Conservation (phyloP, 2,797 vertebrate species). For the Hydrophis major region DNA sequence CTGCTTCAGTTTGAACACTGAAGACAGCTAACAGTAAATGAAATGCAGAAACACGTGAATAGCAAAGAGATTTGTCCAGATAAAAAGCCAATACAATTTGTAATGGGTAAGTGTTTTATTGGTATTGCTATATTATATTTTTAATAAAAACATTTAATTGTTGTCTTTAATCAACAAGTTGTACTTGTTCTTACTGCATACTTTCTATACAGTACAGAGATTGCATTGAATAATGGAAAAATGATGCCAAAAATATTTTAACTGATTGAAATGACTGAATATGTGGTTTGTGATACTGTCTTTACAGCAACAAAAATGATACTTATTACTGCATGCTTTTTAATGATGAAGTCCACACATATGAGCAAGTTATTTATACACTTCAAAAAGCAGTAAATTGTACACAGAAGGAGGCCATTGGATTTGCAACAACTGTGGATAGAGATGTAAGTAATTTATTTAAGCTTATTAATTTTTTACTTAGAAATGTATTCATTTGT, state of each 20-base stretch:
- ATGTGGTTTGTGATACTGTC: conserved; percentile 30
- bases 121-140: background rate
- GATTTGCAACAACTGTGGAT: conserved; percentile 95
- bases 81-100: background rate
- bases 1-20: background rate
- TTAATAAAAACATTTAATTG: background rate
- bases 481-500: background rate
- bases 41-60: background rate
- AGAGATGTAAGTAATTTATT: conserved; percentile 84
- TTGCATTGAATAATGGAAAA: background rate
- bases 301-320: conserved; percentile 82
- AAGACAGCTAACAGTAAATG: background rate
- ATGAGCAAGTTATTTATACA: conserved; percentile 98
- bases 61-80: background rate
- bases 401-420: conserved; percentile 93
- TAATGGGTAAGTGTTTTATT: background rate
- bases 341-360: conserved; percentile 97
- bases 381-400: conserved; percentile 97
- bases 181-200: background rate
- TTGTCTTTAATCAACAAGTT: background rate
- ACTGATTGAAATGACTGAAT: conserved; percentile 2
- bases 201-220: background rate
- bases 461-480: background rate
- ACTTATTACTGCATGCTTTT: conserved; percentile 97
- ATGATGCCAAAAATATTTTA: background rate